Conservation (phyloP, 1,140 invertebrate species). For the Harpegnathos saltator region DNA sequence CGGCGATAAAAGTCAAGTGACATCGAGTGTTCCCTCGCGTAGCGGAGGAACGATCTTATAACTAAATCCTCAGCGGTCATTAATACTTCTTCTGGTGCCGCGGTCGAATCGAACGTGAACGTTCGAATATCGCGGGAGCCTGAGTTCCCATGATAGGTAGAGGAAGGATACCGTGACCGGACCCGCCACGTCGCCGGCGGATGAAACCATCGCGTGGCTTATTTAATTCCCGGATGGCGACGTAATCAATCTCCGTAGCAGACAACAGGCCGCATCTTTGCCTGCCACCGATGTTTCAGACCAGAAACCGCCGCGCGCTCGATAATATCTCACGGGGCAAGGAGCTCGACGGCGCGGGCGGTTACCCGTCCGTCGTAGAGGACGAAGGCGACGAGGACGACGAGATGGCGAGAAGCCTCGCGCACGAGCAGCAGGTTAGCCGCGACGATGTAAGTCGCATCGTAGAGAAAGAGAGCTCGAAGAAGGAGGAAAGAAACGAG, state of each 20-base stretch:
- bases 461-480: slow-evolving; percentile 15
- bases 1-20: too few relatives aligned
- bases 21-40: too few relatives aligned
- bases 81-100: too few relatives aligned
- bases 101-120: not conserved
- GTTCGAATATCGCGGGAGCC: slow-evolving; percentile 22
- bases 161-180: slow-evolving; percentile 24
- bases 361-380: slow-evolving; percentile 52
- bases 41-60: too few relatives aligned
- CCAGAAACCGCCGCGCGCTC: slow-evolving; percentile 56
- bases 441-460: slow-evolving; percentile 53
- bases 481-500: slow-evolving; percentile 37
- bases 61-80: too few relatives aligned
- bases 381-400: slow-evolving; percentile 47
- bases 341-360: slow-evolving; percentile 61
- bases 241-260: slow-evolving; percentile 71
- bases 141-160: slow-evolving; percentile 35
- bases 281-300: slow-evolving; percentile 65
- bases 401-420: slow-evolving; percentile 51
- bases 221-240: slow-evolving; percentile 66
- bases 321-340: slow-evolving; percentile 71
- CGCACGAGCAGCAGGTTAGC: slow-evolving; percentile 58
- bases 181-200: slow-evolving; percentile 43
- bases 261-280: slow-evolving; percentile 67
- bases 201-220: slow-evolving; percentile 62